A percentile compares a stretch with the other conserved stretches of the same genome.
Evolutionary conservation across 2,113 vertebrate species (phyloP).

Genomic region (Corythornis madagascariensis): DNA sequence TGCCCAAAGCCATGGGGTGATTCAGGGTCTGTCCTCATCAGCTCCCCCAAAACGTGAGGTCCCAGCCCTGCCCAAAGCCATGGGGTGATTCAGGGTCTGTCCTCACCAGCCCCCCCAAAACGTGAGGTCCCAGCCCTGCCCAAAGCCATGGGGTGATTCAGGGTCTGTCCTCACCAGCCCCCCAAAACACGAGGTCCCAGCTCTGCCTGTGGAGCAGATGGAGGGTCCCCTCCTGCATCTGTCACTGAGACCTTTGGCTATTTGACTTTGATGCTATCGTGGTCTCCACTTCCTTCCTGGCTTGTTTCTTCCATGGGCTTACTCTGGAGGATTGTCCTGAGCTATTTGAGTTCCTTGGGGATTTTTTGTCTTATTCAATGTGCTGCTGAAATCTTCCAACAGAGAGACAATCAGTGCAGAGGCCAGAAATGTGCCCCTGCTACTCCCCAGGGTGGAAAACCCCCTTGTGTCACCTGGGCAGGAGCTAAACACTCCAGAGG

Average conservation of each 20-base stretch:
- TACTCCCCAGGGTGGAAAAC: not conserved
- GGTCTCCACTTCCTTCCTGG: not conserved
- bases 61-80: not conserved
- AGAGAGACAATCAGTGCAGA: not conserved
- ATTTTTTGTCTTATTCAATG: fast-evolving
- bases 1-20: not conserved
- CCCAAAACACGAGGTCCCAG: fast-evolving
- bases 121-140: not conserved
- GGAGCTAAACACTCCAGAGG: not conserved
- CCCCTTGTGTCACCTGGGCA: not conserved
- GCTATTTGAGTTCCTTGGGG: fast-evolving
- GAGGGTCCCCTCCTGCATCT: not conserved
- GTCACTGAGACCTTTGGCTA: not conserved
- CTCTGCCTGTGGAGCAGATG: not conserved
- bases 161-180: not conserved
- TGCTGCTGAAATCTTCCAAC: not conserved
- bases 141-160: fast-evolving
- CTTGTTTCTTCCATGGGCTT: not conserved
- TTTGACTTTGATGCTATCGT: not conserved
- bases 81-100: fast-evolving
- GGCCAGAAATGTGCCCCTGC: not conserved
- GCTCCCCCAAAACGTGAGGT: not conserved
- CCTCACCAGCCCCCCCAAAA: not conserved
- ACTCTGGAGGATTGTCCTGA: not conserved
- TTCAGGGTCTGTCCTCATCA: fast-evolving